Percentiles rank a stretch among this genome's conserved stretches.
These are phyloP conservation scores for Bombus fervidus DNA, from an alignment of 1,140 invertebrate genomes.

Conservation along the genomic window DNA sequence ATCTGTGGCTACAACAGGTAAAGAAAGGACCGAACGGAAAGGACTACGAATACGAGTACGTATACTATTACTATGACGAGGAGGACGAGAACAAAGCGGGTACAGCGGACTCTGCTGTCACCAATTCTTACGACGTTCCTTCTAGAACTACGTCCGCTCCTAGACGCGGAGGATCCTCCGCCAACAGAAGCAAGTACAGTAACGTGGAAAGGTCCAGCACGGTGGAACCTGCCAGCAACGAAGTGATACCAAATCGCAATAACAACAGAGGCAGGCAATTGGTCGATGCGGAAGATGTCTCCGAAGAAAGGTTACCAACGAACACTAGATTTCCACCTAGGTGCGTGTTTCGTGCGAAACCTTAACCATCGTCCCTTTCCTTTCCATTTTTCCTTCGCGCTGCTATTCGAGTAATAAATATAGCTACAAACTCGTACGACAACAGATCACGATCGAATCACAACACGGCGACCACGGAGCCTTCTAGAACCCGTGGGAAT, in stretches of 20 bases:
- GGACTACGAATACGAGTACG: conserved; percentile 95
- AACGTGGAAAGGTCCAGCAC: conserved; percentile 85
- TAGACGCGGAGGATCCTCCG: conserved; percentile 66
- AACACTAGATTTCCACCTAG: conserved; percentile 91
- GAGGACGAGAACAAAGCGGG: conserved; percentile 85
- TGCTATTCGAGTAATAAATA: background rate
- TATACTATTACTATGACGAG: conserved; percentile 95
- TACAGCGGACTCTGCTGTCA: conserved; percentile 73
- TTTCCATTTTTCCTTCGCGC: background rate
- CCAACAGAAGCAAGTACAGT: conserved; percentile 85
- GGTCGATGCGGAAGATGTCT: conserved; percentile 79
- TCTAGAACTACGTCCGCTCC: conserved; percentile 79
- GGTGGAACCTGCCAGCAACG: conserved; percentile 85
- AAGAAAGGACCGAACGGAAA: conserved; percentile 95
- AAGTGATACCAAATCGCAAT: conserved; percentile 86
- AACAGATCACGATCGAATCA: conserved; percentile 78
- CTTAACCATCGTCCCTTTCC: no score
- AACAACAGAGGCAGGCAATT: conserved; percentile 84
- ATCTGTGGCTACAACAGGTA: conserved; percentile 82
- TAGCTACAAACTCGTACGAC: background rate
- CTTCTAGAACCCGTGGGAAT: conserved; percentile 82
- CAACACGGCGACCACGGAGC: conserved; percentile 78
- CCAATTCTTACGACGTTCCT: conserved; percentile 84
- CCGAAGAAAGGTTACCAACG: conserved; percentile 87
- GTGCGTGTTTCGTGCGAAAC: conserved; percentile 69